Conservation (phyloP, 1,140 invertebrate genomes). For the Papilio helenus region DNA sequence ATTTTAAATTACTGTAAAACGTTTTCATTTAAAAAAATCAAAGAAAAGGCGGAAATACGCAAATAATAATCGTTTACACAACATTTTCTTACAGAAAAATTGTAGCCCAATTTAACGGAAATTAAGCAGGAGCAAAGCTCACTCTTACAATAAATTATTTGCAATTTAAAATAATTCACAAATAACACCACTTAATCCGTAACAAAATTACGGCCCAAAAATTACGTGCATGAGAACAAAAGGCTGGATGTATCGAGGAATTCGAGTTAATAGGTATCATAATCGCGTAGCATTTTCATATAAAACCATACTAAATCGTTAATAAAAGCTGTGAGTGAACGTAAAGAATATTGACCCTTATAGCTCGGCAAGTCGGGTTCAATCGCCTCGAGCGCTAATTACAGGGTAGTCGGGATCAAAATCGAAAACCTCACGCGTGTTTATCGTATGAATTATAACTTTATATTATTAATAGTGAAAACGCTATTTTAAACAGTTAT, state of each 20-base stretch:
- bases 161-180: slow-evolving; percentile 29
- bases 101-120: background rate
- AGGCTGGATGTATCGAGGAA: slow-evolving; percentile 18
- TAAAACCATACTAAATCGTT: slow-evolving; percentile 17
- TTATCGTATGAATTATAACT: slow-evolving; percentile 16
- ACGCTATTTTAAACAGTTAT: background rate
- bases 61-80: background rate
- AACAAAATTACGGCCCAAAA: slow-evolving; percentile 15
- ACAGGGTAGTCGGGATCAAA: slow-evolving; percentile 25
- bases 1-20: background rate
- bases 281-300: slow-evolving; percentile 17
- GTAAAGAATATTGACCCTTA: slow-evolving; percentile 10
- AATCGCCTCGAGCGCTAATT: slow-evolving; percentile 35
- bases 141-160: slow-evolving; percentile 9
- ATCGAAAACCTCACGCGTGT: slow-evolving; percentile 29
- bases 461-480: background rate
- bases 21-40: background rate
- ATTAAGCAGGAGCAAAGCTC: background rate
- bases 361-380: slow-evolving; percentile 19
- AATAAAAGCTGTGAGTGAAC: background rate
- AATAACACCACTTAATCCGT: slow-evolving; percentile 28
- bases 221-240: background rate
- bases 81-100: slow-evolving; percentile 12
- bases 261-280: background rate
- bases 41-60: background rate